phyloP scores from a whole-genome alignment of 2,113 vertebrate genomes.

The Gallinago media region DNA sequence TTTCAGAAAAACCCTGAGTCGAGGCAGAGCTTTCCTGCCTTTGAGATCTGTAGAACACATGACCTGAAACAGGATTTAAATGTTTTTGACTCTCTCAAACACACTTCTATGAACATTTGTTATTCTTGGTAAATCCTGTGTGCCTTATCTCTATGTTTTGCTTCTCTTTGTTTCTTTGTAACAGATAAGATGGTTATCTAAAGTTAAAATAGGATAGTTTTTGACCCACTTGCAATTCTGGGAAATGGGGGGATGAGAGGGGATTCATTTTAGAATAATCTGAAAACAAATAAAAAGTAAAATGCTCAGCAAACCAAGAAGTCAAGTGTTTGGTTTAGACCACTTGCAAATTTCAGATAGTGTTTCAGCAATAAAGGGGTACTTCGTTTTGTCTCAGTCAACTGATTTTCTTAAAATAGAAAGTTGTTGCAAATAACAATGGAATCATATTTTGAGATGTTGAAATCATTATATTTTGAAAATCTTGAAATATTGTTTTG shows the following conservation, averaged over 20 bases:
- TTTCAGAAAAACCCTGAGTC: constrained; percentile 41
- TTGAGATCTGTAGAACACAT: neutral
- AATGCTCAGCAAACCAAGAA: neutral
- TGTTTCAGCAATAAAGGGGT: neutral
- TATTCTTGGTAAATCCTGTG: neutral
- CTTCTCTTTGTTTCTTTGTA: neutral
- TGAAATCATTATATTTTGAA: neutral
- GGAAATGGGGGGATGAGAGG: neutral
- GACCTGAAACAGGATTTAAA: neutral
- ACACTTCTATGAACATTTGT: neutral
- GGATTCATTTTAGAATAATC: neutral
- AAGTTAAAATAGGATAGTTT: neutral
- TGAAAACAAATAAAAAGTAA: neutral
- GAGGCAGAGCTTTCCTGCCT: constrained; percentile 24
- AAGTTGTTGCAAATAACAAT: neutral
- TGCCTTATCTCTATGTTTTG: neutral
- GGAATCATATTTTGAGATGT: neutral
- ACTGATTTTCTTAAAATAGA: neutral
- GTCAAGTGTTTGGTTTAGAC: neutral
- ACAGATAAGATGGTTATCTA: neutral
- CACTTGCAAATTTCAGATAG: neutral
- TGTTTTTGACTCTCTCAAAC: constrained; percentile 8
- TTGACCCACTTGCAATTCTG: neutral
- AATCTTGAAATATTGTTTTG: neutral
- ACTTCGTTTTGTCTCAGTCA: neutral